These are phyloP conservation scores for Crotophaga sulcirostris DNA, from an alignment of 2,113 vertebrate species.

Conservation along the genomic window DNA sequence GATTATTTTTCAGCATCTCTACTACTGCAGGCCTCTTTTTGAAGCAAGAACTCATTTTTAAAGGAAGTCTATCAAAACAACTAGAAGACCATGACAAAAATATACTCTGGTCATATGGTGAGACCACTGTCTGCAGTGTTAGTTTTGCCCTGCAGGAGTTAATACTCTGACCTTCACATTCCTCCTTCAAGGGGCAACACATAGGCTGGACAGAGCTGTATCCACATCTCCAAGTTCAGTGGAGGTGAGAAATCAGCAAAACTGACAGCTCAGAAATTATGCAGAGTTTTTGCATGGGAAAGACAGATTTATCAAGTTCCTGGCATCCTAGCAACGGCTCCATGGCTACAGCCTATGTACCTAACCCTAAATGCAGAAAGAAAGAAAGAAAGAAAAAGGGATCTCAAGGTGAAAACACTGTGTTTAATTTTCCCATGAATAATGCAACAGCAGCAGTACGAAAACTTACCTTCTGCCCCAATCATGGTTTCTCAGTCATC, in stretches of 20 bases:
- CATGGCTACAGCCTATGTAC: not conserved
- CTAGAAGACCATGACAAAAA: not conserved
- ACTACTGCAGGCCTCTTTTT: not conserved
- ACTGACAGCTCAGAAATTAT: not conserved
- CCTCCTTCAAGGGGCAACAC: not conserved
- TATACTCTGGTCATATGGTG: not conserved
- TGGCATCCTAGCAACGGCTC: not conserved
- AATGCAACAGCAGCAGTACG: not conserved
- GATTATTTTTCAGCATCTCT: not conserved
- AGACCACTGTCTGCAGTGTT: not conserved
- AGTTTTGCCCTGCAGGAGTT: not conserved
- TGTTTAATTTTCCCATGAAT: not conserved
- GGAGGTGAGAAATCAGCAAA: not conserved
- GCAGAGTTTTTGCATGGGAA: not conserved
- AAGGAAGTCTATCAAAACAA: not conserved
- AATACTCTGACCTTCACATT: not conserved
- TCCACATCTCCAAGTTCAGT: not conserved
- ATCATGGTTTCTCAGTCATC: not conserved
- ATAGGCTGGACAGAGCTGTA: not conserved
- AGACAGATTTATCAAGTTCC: not conserved
- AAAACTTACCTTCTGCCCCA: not conserved
- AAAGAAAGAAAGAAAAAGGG: fast-evolving
- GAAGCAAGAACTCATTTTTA: not conserved
- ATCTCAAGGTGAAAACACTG: not conserved
- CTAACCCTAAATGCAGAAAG: not conserved